These are phyloP conservation scores for Danio rerio DNA, from an alignment of 2,113 vertebrate species.

Conservation along the genomic window GRCz12tu NC_133187.1:19781001-19781500, in stretches of 20 bases:
- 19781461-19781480: slow-evolving; percentile 83
- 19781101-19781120: no score
- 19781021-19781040: no score
- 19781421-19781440: slow-evolving; percentile 58
- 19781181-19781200: no score
- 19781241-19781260: neutral
- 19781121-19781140: no score
- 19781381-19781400: slow-evolving; percentile 50
- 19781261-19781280: slow-evolving; percentile 1
- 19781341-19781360: slow-evolving; percentile 40
- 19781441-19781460: slow-evolving; percentile 77
- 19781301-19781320: slow-evolving; percentile 15
- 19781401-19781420: slow-evolving; percentile 54
- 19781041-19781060: no score
- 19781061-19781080: no score
- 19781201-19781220: no score
- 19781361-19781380: slow-evolving; percentile 37
- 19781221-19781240: no score
- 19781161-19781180: no score
- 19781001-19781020: no score
- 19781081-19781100: no score
- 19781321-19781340: slow-evolving; percentile 36
- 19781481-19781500: slow-evolving; percentile 83
- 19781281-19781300: neutral
- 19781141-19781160: no score